A percentile compares a stretch with the other conserved stretches of the same genome.
Conservation (phyloP, 2,888 invertebrate genomes). For the Neoaliturus tenellus region DNA sequence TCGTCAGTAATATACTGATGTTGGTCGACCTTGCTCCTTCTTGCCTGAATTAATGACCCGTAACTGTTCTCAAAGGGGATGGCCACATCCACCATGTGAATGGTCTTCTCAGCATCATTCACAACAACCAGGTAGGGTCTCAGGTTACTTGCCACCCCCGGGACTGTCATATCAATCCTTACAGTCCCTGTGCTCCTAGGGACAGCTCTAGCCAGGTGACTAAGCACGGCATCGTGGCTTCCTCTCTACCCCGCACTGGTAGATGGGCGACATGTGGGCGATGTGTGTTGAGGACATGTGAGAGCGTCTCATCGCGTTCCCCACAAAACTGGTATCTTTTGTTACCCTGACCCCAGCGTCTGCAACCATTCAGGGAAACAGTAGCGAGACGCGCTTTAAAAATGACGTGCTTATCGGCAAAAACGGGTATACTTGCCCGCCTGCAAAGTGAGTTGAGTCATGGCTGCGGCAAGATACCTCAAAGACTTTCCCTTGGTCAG, state of each 20-base stretch:
- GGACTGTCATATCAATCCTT: constrained; percentile 24
- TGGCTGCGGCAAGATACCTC: constrained; percentile 57
- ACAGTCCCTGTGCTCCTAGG: not conserved
- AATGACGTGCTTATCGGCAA: constrained; percentile 71
- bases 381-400: constrained; percentile 69
- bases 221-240: constrained; percentile 67
- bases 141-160: constrained; percentile 63
- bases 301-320: constrained; percentile 67
- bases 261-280: constrained; percentile 67
- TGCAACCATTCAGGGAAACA: constrained; percentile 68
- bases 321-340: constrained; percentile 68
- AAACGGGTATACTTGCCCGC: constrained; percentile 67
- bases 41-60: constrained; percentile 66
- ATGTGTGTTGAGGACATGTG: constrained; percentile 68
- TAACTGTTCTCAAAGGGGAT: constrained; percentile 68
- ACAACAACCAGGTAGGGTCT: constrained; percentile 66
- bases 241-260: no score
- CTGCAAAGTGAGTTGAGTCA: constrained; percentile 68
- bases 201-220: not conserved
- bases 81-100: constrained; percentile 68
- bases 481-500: constrained; percentile 68
- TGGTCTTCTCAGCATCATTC: constrained; percentile 61
- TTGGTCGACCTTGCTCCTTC: not conserved
- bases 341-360: constrained; percentile 63
- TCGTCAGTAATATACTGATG: not conserved